These are phyloP conservation scores for Agrochola macilenta DNA, from an alignment of 2,888 invertebrate species.

Conservation along the genomic window DNA sequence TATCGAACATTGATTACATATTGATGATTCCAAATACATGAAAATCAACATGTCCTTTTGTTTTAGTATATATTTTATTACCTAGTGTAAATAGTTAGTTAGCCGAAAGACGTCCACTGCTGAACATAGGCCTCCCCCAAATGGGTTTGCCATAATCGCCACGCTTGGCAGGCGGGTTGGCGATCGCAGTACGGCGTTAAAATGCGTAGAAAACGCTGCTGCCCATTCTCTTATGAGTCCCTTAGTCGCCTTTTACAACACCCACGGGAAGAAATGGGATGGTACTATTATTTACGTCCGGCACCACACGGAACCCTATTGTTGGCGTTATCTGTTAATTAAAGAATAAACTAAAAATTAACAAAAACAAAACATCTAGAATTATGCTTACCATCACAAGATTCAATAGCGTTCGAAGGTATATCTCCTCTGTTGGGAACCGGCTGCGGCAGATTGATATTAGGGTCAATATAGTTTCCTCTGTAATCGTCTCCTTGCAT, in stretches of 20 bases:
- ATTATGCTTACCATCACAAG: conserved; percentile 82
- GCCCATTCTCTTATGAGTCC: too few relatives aligned
- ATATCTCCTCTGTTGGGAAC: conserved; percentile 82
- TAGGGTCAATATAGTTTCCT: conserved; percentile 80
- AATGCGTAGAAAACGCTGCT: too few relatives aligned
- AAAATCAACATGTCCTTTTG: neutral
- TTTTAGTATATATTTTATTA: neutral
- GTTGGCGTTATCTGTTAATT: neutral
- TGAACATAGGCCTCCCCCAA: too few relatives aligned
- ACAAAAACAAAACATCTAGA: neutral
- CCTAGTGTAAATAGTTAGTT: neutral
- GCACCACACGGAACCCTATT: too few relatives aligned
- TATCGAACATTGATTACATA: neutral
- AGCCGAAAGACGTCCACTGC: too few relatives aligned
- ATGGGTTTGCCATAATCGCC: too few relatives aligned
- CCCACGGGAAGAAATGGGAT: too few relatives aligned
- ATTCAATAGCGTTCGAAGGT: conserved; percentile 84
- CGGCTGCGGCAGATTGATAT: conserved; percentile 72
- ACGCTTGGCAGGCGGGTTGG: too few relatives aligned
- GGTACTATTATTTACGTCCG: too few relatives aligned
- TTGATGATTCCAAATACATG: neutral
- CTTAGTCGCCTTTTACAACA: too few relatives aligned
- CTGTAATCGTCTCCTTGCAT: conserved; percentile 87
- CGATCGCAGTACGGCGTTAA: too few relatives aligned
- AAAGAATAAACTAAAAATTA: neutral